Percentiles rank a stretch among this genome's conserved stretches.
Conservation (phyloP, 2,113 vertebrate genomes). For the Tonatia bakeri region DNA sequence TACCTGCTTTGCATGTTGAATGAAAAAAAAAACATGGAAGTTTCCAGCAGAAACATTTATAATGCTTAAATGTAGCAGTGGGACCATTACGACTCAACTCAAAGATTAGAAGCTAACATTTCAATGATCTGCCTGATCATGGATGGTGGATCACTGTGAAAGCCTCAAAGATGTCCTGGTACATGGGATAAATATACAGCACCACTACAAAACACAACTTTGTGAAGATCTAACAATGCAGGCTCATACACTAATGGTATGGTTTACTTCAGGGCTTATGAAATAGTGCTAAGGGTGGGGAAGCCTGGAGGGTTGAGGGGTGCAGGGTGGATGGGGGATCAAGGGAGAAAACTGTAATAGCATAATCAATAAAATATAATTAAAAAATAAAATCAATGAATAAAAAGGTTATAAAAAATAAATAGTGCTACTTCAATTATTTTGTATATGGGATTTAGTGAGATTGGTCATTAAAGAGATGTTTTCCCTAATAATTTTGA, state of each 20-base stretch:
- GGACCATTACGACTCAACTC: slow-evolving; percentile 31
- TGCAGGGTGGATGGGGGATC: too few relatives aligned
- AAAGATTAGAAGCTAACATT: slow-evolving; percentile 49
- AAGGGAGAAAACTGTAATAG: too few relatives aligned
- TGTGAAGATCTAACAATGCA: slow-evolving; percentile 22
- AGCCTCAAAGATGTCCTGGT: background rate
- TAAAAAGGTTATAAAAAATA: background rate
- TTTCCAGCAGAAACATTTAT: slow-evolving; percentile 2
- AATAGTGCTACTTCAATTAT: background rate
- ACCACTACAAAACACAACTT: background rate
- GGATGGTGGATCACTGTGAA: background rate
- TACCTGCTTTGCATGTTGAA: background rate
- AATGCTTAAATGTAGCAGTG: slow-evolving; percentile 40
- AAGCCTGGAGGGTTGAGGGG: too few relatives aligned
- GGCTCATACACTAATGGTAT: background rate
- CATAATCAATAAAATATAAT: too few relatives aligned
- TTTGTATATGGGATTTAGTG: background rate
- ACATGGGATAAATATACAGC: background rate
- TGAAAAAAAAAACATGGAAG: background rate
- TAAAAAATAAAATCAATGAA: too few relatives aligned
- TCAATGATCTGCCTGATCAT: background rate
- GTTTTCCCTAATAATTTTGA: background rate
- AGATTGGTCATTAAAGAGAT: background rate
- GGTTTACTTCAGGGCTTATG: background rate
- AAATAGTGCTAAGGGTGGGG: background rate